A percentile compares a stretch with the other conserved stretches of the same genome.
Conservation (phyloP, 2,888 invertebrate species). For the Augochlorella aurata region DNA sequence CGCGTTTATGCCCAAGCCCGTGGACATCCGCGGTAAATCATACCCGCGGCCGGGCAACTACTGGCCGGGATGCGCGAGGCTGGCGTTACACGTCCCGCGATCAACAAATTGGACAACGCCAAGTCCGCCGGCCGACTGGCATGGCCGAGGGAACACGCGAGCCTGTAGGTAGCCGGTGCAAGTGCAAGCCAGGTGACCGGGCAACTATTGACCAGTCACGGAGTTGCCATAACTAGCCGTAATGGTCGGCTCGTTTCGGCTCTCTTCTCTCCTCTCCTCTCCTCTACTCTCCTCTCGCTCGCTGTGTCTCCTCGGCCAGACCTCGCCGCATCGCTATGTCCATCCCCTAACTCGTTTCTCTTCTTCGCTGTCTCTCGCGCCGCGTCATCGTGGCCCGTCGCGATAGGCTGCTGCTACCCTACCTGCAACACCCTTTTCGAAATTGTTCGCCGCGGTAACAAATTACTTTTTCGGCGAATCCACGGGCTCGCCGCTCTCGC, state of each 20-base stretch:
- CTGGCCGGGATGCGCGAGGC: constrained; percentile 63
- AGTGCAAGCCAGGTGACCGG: constrained; percentile 29
- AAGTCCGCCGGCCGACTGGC: background rate
- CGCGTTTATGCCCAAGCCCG: constrained; percentile 66
- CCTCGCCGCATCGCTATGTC: background rate
- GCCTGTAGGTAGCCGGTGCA: background rate
- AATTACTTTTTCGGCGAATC: too few relatives aligned
- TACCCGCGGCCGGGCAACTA: constrained; percentile 65
- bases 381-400: constrained; percentile 24
- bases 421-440: background rate
- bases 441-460: background rate
- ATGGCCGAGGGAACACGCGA: constrained; percentile 21
- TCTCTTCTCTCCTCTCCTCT: constrained; percentile 28
- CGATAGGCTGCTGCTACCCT: constrained; percentile 11
- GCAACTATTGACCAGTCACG: constrained; percentile 72
- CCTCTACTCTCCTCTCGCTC: constrained; percentile 11
- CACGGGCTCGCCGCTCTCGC: too few relatives aligned
- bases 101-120: constrained; percentile 10
- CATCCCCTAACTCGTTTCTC: constrained; percentile 22
- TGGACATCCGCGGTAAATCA: constrained; percentile 71
- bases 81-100: constrained; percentile 31
- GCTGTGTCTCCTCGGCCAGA: constrained; percentile 22
- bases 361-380: constrained; percentile 30
- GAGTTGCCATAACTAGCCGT: constrained; percentile 72
- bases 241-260: constrained; percentile 66